Percentiles rank a stretch among this genome's conserved stretches.
phyloP scores from a whole-genome alignment of 2,113 vertebrate genomes.

The Osmerus mordax region DNA sequence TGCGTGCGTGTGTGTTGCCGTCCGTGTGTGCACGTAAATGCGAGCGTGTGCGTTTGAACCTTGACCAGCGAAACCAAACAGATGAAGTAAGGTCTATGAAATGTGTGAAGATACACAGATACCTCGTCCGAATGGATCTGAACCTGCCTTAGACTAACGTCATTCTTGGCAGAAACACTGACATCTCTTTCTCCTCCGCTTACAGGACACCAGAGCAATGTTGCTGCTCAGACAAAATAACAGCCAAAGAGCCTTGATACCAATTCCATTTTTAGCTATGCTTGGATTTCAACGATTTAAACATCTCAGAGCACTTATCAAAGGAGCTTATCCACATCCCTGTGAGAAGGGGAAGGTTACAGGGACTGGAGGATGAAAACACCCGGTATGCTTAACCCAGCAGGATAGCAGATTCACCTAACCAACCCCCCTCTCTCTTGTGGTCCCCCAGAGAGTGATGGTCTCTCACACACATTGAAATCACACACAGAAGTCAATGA shows the following conservation, averaged over 20 bases:
- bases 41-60: neutral
- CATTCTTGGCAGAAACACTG: conserved; percentile 6
- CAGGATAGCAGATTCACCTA: no score
- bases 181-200: conserved; percentile 27
- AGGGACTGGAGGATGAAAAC: conserved; percentile 18
- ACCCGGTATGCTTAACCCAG: conserved; percentile 17
- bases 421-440: neutral
- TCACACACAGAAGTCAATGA: conserved; percentile 2
- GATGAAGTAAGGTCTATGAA: neutral
- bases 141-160: conserved; percentile 23
- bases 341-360: conserved; percentile 6
- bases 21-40: neutral
- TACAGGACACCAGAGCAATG: conserved; percentile 22
- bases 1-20: conserved; percentile 15
- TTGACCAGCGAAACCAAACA: neutral
- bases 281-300: conserved; percentile 28
- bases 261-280: conserved; percentile 42
- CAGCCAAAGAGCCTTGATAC: conserved; percentile 42
- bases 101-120: conserved; percentile 16
- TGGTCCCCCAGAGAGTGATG: neutral
- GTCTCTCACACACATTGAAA: neutral
- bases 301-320: conserved; percentile 40
- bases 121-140: conserved; percentile 12
- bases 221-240: conserved; percentile 4
- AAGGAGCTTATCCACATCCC: conserved; percentile 42